Evolutionary conservation across 2,888 invertebrate species (phyloP), one percentile per base, ranked within the genome.

Genomic region (Ophonus ardosiacus): DNA sequence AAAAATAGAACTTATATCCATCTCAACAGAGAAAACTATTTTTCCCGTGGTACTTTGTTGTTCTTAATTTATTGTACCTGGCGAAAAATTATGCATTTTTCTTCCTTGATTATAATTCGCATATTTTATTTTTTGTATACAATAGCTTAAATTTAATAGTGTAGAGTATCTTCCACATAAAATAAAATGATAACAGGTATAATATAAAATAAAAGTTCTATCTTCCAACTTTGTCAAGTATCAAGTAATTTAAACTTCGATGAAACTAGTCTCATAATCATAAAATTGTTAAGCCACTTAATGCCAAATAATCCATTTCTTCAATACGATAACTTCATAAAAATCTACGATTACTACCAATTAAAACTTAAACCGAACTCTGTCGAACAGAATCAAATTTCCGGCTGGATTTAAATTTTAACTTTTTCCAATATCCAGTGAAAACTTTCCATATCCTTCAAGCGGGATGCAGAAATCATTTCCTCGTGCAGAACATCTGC

Each of bases 391-490:
- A 68, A 68, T 68, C 68, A 68, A 68, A 68, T 68, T 68, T 38
- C 68, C 68, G 68, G 31, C 38, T n/a, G 38, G 24, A 68, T 68
- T 68, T 68, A 68, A 68, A 38, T 68, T 15, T 31, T 31, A 68
- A 68, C 68, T 68, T 68, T 63, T 68, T 68, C 68, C 68, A 68
- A 68, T 68, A 68, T 7, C 68, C 68, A 13, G 63, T 63, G 31
- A 8, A 63, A 63, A 61, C 17, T 61, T 61, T 61, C 17, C 61
- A 17, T 17, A 59, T 59, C 18, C 59, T 59, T 59, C 38, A 15
- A 38, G 68, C 38, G 38, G 38, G 68, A 68, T 68, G 38, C 68
- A 68, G 31, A 68, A 68, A 68, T 68, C 68, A 40, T 68, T 68
- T 68, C 68, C 68, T 68, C 68, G 38, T 24, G 21, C 8, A 24